Conservation (phyloP, 2,797 vertebrate species). For the Sebastes flavidus region DNA sequence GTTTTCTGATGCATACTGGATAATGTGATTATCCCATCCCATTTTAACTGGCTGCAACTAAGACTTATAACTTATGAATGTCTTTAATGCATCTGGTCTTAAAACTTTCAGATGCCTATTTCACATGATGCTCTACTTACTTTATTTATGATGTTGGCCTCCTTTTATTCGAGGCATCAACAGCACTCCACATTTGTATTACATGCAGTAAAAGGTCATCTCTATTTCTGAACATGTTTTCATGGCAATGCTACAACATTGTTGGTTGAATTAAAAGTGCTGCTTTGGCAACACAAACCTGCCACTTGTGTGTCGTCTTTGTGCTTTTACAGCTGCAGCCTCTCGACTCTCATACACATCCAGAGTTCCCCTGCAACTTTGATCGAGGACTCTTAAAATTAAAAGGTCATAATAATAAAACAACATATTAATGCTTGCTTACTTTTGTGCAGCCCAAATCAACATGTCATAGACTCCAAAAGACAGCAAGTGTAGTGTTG, state of each 20-base stretch:
- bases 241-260: background rate
- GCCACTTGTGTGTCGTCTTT: background rate
- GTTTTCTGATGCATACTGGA: background rate
- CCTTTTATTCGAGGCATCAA: background rate
- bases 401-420: conserved; percentile 22
- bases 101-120: background rate
- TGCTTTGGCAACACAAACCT: conserved; percentile 15
- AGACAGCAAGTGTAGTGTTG: background rate
- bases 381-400: background rate
- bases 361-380: background rate
- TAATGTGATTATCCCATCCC: background rate
- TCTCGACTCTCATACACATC: background rate
- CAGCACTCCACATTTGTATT: background rate
- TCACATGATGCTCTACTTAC: background rate
- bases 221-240: conserved; percentile 18
- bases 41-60: background rate
- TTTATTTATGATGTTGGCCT: conserved; percentile 3
- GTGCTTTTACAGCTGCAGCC: conserved; percentile 14
- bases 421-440: background rate
- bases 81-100: background rate
- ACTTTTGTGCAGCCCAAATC: background rate
- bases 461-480: background rate
- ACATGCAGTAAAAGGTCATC: background rate
- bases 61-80: background rate
- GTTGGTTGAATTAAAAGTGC: conserved; percentile 33